phyloP scores from a whole-genome alignment of 2,888 invertebrate species.

The Erebia aethiops region DNA sequence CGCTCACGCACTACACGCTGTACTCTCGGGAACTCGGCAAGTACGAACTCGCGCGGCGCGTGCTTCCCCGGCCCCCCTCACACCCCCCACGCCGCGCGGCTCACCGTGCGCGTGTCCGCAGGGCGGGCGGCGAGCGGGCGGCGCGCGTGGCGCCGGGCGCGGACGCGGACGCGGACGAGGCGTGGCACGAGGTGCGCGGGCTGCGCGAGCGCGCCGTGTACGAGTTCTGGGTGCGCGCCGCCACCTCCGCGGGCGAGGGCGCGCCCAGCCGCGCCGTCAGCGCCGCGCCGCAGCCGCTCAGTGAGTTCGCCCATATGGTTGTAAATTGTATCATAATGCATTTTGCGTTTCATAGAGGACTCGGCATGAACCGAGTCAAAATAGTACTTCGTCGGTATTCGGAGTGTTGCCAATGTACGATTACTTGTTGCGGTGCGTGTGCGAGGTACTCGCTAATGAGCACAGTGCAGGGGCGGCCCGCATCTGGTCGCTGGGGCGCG shows the following conservation, averaged over 20 bases:
- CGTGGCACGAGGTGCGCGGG: conserved; percentile 85
- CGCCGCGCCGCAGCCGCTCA: conserved; percentile 78
- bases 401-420: no score
- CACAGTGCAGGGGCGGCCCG: conserved; percentile 85
- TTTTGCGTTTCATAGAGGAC: no score
- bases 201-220: conserved; percentile 88
- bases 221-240: conserved; percentile 91
- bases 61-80: background rate
- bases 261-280: conserved; percentile 83
- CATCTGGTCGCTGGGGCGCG: conserved; percentile 89
- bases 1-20: conserved; percentile 89
- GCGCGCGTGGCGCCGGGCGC: conserved; percentile 57
- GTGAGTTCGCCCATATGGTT: conserved; percentile 36
- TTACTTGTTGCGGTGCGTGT: no score
- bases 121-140: conserved; percentile 65
- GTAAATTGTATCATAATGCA: background rate
- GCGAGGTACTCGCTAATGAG: no score
- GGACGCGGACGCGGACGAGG: conserved; percentile 43
- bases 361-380: no score
- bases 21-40: conserved; percentile 87
- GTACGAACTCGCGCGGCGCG: conserved; percentile 54
- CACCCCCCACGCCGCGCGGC: background rate
- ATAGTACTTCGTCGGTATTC: no score
- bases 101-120: background rate
- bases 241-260: conserved; percentile 84